These are phyloP conservation scores for Cranoglanis bouderius DNA, from an alignment of 2,113 vertebrate genomes.

Conservation along the genomic window DNA sequence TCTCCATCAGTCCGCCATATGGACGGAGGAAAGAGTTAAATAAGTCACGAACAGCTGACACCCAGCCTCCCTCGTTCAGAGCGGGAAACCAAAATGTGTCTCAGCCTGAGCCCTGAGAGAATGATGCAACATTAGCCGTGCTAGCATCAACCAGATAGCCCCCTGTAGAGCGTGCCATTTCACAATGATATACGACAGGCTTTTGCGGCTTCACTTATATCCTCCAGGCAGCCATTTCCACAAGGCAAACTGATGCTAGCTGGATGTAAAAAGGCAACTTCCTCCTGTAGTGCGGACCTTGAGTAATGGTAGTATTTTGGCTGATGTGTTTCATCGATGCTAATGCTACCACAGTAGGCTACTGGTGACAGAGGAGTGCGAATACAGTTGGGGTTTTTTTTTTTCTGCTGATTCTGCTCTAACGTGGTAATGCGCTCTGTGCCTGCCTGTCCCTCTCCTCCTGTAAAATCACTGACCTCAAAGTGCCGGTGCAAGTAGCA, in stretches of 20 bases:
- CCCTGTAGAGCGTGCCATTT: slow-evolving; percentile 3
- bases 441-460: slow-evolving; percentile 43
- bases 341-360: slow-evolving; percentile 28
- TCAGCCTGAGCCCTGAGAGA: slow-evolving; percentile 45
- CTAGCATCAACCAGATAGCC: slow-evolving; percentile 43
- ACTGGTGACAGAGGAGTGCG: slow-evolving; percentile 27
- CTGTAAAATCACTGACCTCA: slow-evolving; percentile 54
- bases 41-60: slow-evolving; percentile 73
- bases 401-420: slow-evolving; percentile 46
- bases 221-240: slow-evolving; percentile 23
- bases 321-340: slow-evolving; percentile 37
- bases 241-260: not conserved
- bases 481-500: slow-evolving; percentile 41
- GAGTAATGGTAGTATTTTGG: slow-evolving; percentile 23
- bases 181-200: slow-evolving; percentile 13
- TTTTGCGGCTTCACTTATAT: slow-evolving; percentile 10
- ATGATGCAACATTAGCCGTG: slow-evolving; percentile 44
- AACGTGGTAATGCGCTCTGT: slow-evolving; percentile 44
- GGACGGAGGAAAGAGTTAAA: slow-evolving; percentile 73
- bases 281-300: not conserved
- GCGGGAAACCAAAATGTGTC: slow-evolving; percentile 52
- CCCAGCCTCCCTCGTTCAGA: slow-evolving; percentile 54
- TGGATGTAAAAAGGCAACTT: not conserved
- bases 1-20: slow-evolving; percentile 65
- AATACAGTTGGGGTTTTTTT: slow-evolving; percentile 36